phyloP scores from a whole-genome alignment of 92 coral and sea anemone species.

The Plumapathes pennacea region DNA sequence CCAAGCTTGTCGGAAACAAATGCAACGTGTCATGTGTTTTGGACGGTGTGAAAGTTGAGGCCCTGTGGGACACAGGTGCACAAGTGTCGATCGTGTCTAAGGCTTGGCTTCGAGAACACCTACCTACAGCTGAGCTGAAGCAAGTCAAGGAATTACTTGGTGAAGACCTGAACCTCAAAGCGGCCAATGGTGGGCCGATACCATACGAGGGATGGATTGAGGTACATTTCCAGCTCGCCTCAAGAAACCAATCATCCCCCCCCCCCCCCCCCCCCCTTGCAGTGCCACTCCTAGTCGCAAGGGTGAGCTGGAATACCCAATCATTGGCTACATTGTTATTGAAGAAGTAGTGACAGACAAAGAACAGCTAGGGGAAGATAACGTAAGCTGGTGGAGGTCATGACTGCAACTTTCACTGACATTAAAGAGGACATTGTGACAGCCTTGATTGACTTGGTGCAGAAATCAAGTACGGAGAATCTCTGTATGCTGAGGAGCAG shows the following conservation, averaged over 20 bases:
- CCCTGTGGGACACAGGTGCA: constrained; percentile 64
- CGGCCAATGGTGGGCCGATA: constrained; percentile 45
- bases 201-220: constrained; percentile 58
- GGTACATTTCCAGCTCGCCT: constrained; percentile 16
- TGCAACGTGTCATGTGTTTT: constrained; percentile 42
- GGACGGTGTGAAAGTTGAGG: constrained; percentile 30
- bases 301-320: constrained; percentile 34
- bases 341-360: constrained; percentile 34
- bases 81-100: constrained; percentile 62
- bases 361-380: constrained; percentile 3
- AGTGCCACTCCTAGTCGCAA: constrained; percentile 57
- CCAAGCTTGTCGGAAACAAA: constrained; percentile 58
- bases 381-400: no score
- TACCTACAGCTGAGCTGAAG: constrained; percentile 32
- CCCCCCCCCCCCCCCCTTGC: constrained; percentile 6
- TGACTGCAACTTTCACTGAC: no score
- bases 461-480: no score
- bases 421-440: no score
- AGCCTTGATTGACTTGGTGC: no score
- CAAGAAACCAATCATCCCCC: no score
- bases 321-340: constrained; percentile 67
- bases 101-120: constrained; percentile 31
- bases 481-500: no score
- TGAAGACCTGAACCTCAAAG: constrained; percentile 25
- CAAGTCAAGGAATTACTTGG: constrained; percentile 37